Percentiles rank a stretch among this genome's conserved stretches.
These are phyloP conservation scores for Chymomyza costata DNA, from an alignment of 1,140 invertebrate genomes.

Conservation along the genomic window DNA sequence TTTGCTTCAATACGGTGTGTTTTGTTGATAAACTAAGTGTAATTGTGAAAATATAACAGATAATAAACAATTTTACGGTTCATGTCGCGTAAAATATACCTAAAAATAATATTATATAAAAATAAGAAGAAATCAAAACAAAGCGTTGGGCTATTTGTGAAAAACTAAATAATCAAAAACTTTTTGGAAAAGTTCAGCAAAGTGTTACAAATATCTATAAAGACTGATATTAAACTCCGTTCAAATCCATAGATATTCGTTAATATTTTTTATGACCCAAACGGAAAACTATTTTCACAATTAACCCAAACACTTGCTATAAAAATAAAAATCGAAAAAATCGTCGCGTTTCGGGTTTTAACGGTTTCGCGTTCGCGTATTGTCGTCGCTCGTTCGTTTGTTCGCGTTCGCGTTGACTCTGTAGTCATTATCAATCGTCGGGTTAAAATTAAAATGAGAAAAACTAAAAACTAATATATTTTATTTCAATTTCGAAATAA, in stretches of 20 bases:
- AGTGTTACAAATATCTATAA: slow-evolving; percentile 39
- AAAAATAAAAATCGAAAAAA: slow-evolving; percentile 24
- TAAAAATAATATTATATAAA: slow-evolving; percentile 18
- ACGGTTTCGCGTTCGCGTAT: slow-evolving; percentile 74
- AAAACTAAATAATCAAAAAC: slow-evolving; percentile 15
- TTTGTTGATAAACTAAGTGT: slow-evolving; percentile 28
- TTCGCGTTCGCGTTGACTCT: slow-evolving; percentile 46
- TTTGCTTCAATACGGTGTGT: slow-evolving; percentile 29
- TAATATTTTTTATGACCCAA: slow-evolving; percentile 14
- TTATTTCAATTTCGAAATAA: slow-evolving; percentile 36
- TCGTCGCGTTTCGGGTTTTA: slow-evolving; percentile 66
- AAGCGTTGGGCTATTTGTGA: slow-evolving; percentile 46
- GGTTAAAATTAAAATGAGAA: slow-evolving; percentile 36
- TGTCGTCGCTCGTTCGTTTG: slow-evolving; percentile 72
- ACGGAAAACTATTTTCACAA: slow-evolving; percentile 32
- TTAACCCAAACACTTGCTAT: slow-evolving; percentile 37
- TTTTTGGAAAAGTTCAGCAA: slow-evolving; percentile 27
- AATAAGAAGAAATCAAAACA: slow-evolving; percentile 22
- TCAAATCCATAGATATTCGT: slow-evolving; percentile 32
- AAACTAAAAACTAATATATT: slow-evolving; percentile 32
- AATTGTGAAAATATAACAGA: slow-evolving; percentile 11
- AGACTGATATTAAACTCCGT: slow-evolving; percentile 40
- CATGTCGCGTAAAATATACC: slow-evolving; percentile 37
- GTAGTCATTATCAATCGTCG: slow-evolving; percentile 44
- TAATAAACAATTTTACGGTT: slow-evolving; percentile 41